Evolutionary conservation across 2,113 vertebrate genomes (phyloP), one percentile per base, ranked within the genome.

Genomic region (Delphinapterus leucas): DNA sequence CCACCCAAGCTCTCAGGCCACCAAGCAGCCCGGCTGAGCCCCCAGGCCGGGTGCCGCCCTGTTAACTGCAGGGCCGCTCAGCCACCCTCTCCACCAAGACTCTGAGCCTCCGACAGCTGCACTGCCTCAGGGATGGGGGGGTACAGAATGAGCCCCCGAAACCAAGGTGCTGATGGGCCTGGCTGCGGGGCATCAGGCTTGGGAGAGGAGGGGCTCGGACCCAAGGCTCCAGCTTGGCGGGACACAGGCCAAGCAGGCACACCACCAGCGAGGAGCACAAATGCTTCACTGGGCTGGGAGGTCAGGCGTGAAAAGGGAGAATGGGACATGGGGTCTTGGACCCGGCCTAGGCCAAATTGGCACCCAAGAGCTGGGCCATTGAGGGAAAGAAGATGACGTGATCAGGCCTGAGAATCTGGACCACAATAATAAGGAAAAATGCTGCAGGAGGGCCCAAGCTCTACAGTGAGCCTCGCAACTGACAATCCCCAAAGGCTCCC

Each of bases 401-500:
- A 3, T 36, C 7, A 20, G 18, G 23, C 20, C 33, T 6, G 0
- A 31, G 60, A 71, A 44, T 3, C 1, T 0, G 36, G 61, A 5
- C 26, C 67, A 8, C 2, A 1, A 12, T 1, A 11, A 9, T 1
- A 1, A 65, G 20, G 13, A 38, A 28, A 17, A 55, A 7, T 1
- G 0, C 23, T 15, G 2, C 12, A 3, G 47, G 21, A 74, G 1
- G 47, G 2, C 5, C 2, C 5, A 2, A 7, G 28, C 4, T 12
- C 36, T 2, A 13, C 14, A 25, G 12, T 0, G 25, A 28, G 18
- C 53, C 0, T 4, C 8, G 6, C 2, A 0, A 65, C 18, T 44
- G 65, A 6, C 2, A 3, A 18, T 23, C 60, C 10, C 80, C 65
- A 61, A 23, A 80, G 38, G 49, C 1, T 36, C 44, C 41, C 55